Conservation (phyloP, 1,140 invertebrate genomes). For the Manduca sexta region DNA sequence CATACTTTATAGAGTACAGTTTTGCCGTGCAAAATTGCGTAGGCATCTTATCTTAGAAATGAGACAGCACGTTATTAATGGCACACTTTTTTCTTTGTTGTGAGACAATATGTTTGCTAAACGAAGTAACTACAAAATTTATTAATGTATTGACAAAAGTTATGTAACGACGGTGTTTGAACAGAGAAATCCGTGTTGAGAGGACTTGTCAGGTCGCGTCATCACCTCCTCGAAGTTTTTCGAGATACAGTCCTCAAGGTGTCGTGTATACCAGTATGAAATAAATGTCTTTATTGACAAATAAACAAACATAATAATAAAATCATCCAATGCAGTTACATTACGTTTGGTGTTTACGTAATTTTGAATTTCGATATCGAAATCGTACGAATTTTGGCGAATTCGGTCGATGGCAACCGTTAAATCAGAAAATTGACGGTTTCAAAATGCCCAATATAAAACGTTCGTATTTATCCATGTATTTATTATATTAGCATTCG, state of each 20-base stretch:
- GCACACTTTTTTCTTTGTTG: constrained; percentile 17
- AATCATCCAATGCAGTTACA: constrained; percentile 19
- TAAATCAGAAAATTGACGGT: constrained; percentile 14
- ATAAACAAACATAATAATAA: constrained; percentile 24
- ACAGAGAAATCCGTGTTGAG: constrained; percentile 18
- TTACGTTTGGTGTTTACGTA: constrained; percentile 29
- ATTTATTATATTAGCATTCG: constrained; percentile 12
- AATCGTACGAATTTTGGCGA: constrained; percentile 20
- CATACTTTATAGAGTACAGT: constrained; percentile 5
- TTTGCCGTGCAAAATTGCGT: constrained; percentile 10
- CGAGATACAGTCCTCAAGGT: neutral
- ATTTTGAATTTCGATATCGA: constrained; percentile 20
- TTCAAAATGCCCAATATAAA: constrained; percentile 22
- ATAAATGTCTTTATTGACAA: constrained; percentile 29
- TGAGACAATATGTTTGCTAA: constrained; percentile 12
- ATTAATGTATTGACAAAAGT: constrained; percentile 24
- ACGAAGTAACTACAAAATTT: constrained; percentile 21
- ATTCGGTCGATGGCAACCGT: constrained; percentile 24
- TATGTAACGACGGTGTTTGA: constrained; percentile 11
- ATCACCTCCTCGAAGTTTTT: neutral
- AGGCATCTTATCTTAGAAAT: constrained; percentile 22
- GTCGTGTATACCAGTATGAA: constrained; percentile 5
- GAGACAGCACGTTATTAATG: constrained; percentile 17
- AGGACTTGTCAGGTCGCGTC: constrained; percentile 2
- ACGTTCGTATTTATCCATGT: constrained; percentile 16